phyloP scores from a whole-genome alignment of 2,113 vertebrate species.

The Grus americana region DNA sequence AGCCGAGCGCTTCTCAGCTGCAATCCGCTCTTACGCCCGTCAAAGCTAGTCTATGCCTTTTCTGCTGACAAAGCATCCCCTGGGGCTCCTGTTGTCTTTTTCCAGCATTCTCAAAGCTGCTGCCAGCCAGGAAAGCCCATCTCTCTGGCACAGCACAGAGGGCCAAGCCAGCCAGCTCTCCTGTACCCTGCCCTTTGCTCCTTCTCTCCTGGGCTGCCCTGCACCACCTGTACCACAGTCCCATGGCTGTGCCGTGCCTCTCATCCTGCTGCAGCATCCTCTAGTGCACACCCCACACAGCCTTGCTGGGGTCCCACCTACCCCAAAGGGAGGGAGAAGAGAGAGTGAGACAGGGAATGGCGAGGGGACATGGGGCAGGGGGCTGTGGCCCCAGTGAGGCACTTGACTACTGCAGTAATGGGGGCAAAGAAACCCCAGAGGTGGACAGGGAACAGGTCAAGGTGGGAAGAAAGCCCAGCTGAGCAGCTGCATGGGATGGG shows the following conservation, averaged over 20 bases:
- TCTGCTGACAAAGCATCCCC: background rate
- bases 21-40: background rate
- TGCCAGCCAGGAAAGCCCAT: conserved; percentile 30
- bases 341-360: background rate
- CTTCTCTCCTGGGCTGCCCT: background rate
- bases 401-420: background rate
- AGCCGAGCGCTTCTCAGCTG: background rate
- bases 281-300: background rate
- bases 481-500: background rate
- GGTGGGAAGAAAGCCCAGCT: background rate
- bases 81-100: conserved; percentile 19
- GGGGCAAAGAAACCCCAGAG: background rate
- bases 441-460: background rate
- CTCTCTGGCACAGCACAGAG: background rate
- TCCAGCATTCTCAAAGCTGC: conserved; percentile 54
- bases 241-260: background rate
- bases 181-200: background rate
- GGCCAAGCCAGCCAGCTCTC: background rate
- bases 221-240: background rate
- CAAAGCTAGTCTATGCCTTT: conserved; percentile 8
- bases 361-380: background rate
- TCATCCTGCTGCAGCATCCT: background rate
- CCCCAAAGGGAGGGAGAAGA: background rate
- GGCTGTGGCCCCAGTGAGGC: background rate
- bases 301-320: background rate